Conservation (phyloP, 1,140 invertebrate genomes). For the Brevipalpus yothersi region DNA sequence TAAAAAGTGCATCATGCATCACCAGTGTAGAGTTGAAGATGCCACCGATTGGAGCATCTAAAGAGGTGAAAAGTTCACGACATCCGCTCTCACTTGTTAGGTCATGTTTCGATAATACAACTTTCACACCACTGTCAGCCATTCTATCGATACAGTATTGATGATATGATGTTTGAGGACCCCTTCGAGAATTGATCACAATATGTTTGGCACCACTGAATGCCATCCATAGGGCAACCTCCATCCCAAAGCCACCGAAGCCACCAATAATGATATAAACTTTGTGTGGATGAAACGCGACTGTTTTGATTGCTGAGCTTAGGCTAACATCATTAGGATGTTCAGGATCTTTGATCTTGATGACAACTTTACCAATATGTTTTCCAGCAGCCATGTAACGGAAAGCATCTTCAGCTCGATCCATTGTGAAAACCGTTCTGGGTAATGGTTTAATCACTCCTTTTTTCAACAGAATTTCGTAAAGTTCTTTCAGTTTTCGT, state of each 20-base stretch:
- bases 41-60: conserved; percentile 55
- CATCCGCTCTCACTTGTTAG: conserved; percentile 37
- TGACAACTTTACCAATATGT: conserved; percentile 76
- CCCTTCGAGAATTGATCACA: conserved; percentile 61
- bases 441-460: conserved; percentile 69
- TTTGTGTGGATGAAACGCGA: conserved; percentile 61
- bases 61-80: conserved; percentile 24
- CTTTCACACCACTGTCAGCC: conserved; percentile 43
- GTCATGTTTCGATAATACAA: conserved; percentile 44
- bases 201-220: conserved; percentile 52
- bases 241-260: conserved; percentile 78
- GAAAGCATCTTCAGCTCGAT: conserved; percentile 78
- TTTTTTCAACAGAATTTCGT: conserved; percentile 35
- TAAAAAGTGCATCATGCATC: conserved; percentile 56
- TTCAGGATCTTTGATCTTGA: conserved; percentile 15
- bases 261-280: conserved; percentile 64
- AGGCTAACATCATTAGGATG: conserved; percentile 43
- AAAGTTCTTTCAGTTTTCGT: conserved; percentile 41
- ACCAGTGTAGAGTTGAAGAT: conserved; percentile 78
- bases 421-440: conserved; percentile 47
- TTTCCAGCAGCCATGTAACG: conserved; percentile 86
- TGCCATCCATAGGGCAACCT: conserved; percentile 69
- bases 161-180: conserved; percentile 65
- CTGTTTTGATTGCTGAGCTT: conserved; percentile 27
- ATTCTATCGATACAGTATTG: conserved; percentile 13